Conservation (phyloP, 2,888 invertebrate species). For the Suillia variegata region DNA sequence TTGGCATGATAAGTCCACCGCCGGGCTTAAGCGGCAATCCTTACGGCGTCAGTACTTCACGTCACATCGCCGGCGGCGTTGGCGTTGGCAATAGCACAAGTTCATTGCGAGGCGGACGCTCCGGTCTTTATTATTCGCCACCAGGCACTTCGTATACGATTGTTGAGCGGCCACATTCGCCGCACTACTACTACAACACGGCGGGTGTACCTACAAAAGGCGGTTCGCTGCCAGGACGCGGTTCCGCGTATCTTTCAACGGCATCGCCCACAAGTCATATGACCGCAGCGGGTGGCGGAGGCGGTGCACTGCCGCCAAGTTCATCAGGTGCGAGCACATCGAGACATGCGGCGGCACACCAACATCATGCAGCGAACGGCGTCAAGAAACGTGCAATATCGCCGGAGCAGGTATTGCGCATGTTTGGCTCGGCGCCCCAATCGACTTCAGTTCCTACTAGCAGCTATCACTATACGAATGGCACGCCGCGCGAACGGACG, state of each 20-base stretch:
- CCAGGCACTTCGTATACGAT: conserved; percentile 89
- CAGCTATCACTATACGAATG: conserved; percentile 62
- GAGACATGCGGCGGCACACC: conserved; percentile 55
- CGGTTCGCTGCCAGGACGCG: conserved; percentile 61
- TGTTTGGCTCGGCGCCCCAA: conserved; percentile 67
- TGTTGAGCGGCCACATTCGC: conserved; percentile 77
- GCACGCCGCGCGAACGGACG: conserved; percentile 54
- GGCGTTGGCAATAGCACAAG: conserved; percentile 60
- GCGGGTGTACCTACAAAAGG: conserved; percentile 60
- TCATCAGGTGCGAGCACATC: conserved; percentile 63
- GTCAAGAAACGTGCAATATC: conserved; percentile 79
- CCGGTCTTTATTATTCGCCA: conserved; percentile 83
- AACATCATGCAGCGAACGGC: conserved; percentile 40
- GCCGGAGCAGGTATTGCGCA: conserved; percentile 79
- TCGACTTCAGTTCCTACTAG: conserved; percentile 64
- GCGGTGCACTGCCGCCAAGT: conserved; percentile 57
- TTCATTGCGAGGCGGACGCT: conserved; percentile 64
- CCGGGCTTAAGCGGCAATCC: conserved; percentile 41
- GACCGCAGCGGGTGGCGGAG: conserved; percentile 61
- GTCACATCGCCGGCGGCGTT: too few species aligned
- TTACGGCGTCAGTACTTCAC: conserved; percentile 43
- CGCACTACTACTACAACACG: conserved; percentile 66
- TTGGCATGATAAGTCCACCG: conserved; percentile 54
- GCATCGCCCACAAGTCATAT: conserved; percentile 66
- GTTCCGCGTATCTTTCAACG: conserved; percentile 75